phyloP scores from a whole-genome alignment of 2,113 vertebrate genomes.

The Herpetotheres cachinnans region DNA sequence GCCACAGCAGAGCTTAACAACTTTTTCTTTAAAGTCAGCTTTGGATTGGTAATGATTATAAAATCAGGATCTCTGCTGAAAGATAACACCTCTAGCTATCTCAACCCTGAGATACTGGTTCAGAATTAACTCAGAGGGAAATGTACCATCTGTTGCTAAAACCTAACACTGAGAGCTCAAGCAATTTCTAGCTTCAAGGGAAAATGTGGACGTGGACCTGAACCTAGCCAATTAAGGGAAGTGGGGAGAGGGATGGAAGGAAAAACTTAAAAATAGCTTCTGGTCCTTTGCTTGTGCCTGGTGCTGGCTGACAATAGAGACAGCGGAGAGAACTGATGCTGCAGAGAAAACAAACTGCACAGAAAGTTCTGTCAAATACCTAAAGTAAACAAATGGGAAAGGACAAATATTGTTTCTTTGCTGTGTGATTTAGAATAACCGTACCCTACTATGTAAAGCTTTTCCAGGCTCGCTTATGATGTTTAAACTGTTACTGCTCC shows the following conservation, averaged over 20 bases:
- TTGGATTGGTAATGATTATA: conserved; percentile 34
- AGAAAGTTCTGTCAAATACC: neutral
- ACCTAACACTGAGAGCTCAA: neutral
- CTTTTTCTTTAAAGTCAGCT: neutral
- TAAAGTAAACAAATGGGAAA: neutral
- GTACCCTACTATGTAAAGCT: neutral
- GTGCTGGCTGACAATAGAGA: neutral
- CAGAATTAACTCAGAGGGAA: conserved; percentile 48
- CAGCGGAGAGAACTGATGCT: neutral
- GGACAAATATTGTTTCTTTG: neutral
- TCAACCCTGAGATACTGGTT: conserved; percentile 4
- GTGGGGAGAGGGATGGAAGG: neutral
- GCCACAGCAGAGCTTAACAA: neutral
- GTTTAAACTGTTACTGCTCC: neutral
- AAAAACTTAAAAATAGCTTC: conserved; percentile 34
- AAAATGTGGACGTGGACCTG: neutral
- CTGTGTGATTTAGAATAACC: neutral
- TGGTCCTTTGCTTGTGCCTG: neutral
- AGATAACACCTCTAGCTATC: conserved; percentile 43
- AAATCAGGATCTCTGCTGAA: conserved; percentile 30
- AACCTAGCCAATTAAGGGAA: conserved; percentile 30
- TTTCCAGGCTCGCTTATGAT: neutral
- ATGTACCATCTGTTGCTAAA: conserved; percentile 52
- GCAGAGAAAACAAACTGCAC: neutral
- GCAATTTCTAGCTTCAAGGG: conserved; percentile 17